Evolutionary conservation across 1,140 invertebrate genomes (phyloP).

Genomic region (Plectrocnemia conspersa): DNA sequence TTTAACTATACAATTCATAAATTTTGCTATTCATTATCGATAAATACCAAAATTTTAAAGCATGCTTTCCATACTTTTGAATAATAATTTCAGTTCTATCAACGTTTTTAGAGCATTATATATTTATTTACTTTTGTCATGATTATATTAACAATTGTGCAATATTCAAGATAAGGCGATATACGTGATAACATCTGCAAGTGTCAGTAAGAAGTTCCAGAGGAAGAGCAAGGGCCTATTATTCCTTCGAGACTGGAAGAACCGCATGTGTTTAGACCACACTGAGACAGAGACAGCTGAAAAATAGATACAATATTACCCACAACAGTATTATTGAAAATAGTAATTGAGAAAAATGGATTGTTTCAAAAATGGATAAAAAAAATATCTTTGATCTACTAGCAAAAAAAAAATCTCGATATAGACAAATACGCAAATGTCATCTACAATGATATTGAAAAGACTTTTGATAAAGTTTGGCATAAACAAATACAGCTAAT

Average conservation of each 20-base stretch:
- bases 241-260: constrained; percentile 34
- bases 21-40: no score
- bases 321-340: background rate
- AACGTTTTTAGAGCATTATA: no score
- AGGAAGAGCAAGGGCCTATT: constrained; percentile 33
- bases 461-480: no score
- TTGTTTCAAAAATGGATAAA: constrained; percentile 2
- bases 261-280: constrained; percentile 22
- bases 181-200: constrained; percentile 15
- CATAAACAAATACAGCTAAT: no score
- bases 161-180: constrained; percentile 12
- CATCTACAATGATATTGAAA: background rate
- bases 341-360: background rate
- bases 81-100: no score
- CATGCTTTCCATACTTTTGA: no score
- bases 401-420: no score
- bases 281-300: constrained; percentile 31
- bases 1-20: no score
- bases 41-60: no score
- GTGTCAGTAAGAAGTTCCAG: constrained; percentile 35
- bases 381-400: no score
- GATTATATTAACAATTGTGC: constrained; percentile 16
- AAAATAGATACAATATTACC: constrained; percentile 11
- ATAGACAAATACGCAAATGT: background rate
- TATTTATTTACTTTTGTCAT: no score